Evolutionary conservation across 2,797 vertebrate genomes (phyloP).

Genomic region (Siniperca obscura): DNA sequence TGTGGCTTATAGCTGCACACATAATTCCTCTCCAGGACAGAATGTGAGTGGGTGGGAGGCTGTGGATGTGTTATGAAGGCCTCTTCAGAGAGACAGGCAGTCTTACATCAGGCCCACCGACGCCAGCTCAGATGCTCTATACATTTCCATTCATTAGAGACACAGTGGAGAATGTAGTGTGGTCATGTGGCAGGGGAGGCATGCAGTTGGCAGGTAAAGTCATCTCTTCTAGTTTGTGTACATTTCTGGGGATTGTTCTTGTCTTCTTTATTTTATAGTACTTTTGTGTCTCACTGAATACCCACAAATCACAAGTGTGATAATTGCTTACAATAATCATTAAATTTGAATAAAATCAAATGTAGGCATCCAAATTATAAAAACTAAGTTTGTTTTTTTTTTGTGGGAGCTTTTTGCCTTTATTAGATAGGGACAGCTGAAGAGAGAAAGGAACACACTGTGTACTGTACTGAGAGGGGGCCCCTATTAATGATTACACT

Average conservation of each 20-base stretch:
- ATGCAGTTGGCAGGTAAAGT: not conserved
- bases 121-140: constrained; percentile 66
- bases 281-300: not conserved
- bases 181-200: constrained; percentile 37
- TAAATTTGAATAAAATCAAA: not conserved
- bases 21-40: constrained; percentile 60
- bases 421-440: no score
- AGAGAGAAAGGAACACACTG: no score
- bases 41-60: constrained; percentile 80
- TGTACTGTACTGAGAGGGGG: no score
- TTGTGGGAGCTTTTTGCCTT: no score
- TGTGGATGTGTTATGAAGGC: constrained; percentile 57
- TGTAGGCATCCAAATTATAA: not conserved
- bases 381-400: no score
- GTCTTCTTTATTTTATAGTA: not conserved
- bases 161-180: constrained; percentile 66
- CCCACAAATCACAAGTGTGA: not conserved
- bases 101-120: constrained; percentile 19
- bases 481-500: no score
- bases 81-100: constrained; percentile 46
- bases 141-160: constrained; percentile 78
- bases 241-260: not conserved
- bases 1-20: constrained; percentile 3
- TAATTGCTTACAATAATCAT: no score
- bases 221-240: constrained; percentile 16